Percentiles rank a stretch among this genome's conserved stretches.
Conservation (phyloP, 2,797 vertebrate species). For the Lacerta bilineata region DNA sequence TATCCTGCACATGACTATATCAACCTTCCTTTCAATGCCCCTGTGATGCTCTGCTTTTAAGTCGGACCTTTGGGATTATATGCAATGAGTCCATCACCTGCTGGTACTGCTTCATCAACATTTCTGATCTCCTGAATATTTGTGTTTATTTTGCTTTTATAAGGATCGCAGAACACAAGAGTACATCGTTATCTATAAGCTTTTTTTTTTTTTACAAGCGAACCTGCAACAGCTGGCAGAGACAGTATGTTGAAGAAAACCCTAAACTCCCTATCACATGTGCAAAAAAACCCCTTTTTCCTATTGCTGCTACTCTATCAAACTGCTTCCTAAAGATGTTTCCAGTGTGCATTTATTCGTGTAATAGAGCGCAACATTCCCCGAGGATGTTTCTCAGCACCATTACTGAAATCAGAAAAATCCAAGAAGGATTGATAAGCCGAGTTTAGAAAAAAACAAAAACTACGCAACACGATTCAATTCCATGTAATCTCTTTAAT, state of each 20-base stretch:
- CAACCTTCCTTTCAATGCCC: not conserved
- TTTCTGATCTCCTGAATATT: not conserved
- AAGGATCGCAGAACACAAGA: not conserved
- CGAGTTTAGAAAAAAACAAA: conserved; percentile 6
- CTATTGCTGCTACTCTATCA: not conserved
- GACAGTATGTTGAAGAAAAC: not conserved
- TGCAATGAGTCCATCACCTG: not conserved
- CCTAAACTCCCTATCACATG: not conserved
- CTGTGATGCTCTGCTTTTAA: not conserved
- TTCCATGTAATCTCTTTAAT: conserved; percentile 93
- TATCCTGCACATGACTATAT: not conserved
- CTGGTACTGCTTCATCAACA: not conserved
- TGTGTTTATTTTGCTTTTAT: conserved; percentile 6
- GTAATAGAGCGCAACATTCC: not conserved
- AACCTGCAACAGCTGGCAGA: not conserved
- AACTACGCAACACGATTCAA: not conserved
- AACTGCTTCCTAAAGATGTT: not conserved
- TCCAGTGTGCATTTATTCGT: not conserved
- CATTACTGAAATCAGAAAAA: not conserved
- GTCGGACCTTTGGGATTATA: not conserved
- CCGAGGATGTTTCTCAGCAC: not conserved
- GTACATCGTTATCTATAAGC: not conserved
- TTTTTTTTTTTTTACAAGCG: not conserved
- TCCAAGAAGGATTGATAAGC: not conserved
- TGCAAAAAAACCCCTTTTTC: not conserved